Percentiles rank a stretch among this genome's conserved stretches.
These are phyloP conservation scores for Trichopria drosophilae DNA, from an alignment of 2,888 invertebrate species.

Conservation along the genomic window DNA sequence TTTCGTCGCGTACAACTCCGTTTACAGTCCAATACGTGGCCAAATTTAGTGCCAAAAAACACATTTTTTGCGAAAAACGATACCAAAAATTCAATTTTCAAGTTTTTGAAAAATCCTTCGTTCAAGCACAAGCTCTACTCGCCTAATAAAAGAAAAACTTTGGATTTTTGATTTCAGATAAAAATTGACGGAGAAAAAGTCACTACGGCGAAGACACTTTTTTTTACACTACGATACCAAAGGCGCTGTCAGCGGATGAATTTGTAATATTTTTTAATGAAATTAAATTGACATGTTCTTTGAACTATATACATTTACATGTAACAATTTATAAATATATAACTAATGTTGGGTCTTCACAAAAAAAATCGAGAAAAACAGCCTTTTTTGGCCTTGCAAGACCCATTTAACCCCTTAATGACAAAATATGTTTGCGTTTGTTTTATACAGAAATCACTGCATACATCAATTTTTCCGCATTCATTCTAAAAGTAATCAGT, in stretches of 20 bases:
- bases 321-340: slow-evolving; percentile 23
- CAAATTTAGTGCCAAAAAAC: no score
- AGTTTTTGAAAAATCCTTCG: slow-evolving; percentile 10
- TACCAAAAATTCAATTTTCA: slow-evolving; percentile 19
- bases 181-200: no score
- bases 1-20: slow-evolving; percentile 27
- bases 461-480: no score
- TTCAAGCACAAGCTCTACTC: slow-evolving; percentile 20
- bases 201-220: slow-evolving; percentile 19
- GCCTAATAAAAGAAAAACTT: slow-evolving; percentile 15
- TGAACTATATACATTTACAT: no score
- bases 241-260: slow-evolving; percentile 11
- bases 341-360: slow-evolving; percentile 17
- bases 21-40: no score
- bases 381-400: slow-evolving; percentile 21
- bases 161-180: no score
- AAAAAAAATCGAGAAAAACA: slow-evolving; percentile 27
- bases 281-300: slow-evolving; percentile 12
- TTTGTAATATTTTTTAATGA: slow-evolving; percentile 15
- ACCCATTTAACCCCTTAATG: slow-evolving; percentile 25
- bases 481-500: no score
- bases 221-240: slow-evolving; percentile 19
- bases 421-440: no score
- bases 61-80: slow-evolving; percentile 24
- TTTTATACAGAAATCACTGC: no score